These are phyloP conservation scores for Bursaphelenchus mucronatus DNA, from an alignment of 1,140 invertebrate genomes.

Conservation along the genomic window DNA sequence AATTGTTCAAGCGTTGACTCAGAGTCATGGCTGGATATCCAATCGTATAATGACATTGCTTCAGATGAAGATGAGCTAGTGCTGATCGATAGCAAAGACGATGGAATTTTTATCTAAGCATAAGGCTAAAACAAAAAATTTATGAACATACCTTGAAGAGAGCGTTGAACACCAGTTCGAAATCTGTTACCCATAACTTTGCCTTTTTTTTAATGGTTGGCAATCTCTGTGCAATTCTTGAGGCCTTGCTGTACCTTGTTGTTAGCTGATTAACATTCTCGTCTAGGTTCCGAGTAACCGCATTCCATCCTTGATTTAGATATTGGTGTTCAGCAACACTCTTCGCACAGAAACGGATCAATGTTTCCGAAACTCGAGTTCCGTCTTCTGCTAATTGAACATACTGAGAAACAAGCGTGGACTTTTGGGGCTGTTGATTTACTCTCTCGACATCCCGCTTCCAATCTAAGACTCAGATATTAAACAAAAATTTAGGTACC, in stretches of 20 bases:
- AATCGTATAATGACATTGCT: constrained; percentile 42
- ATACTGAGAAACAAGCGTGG: constrained; percentile 19
- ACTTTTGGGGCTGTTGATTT: constrained; percentile 9
- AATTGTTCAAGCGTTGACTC: constrained; percentile 36
- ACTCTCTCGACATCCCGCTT: constrained; percentile 26
- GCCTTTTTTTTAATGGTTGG: constrained; percentile 33
- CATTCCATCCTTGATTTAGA: constrained; percentile 39
- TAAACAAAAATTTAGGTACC: constrained; percentile 1
- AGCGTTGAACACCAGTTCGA: constrained; percentile 33
- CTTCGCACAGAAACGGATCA: constrained; percentile 37
- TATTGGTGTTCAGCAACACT: constrained; percentile 38
- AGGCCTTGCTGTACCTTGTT: constrained; percentile 24
- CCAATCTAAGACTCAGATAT: constrained; percentile 28
- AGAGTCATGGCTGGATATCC: constrained; percentile 42
- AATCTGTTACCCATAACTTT: constrained; percentile 28
- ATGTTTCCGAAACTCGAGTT: constrained; percentile 27
- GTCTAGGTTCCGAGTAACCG: constrained; percentile 35
- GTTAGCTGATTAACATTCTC: constrained; percentile 38
- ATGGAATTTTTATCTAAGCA: constrained; percentile 30
- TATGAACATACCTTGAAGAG: constrained; percentile 26
- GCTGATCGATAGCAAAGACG: constrained; percentile 23
- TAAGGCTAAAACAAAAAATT: constrained; percentile 4
- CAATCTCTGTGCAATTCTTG: constrained; percentile 26
- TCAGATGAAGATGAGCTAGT: constrained; percentile 23
- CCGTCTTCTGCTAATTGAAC: constrained; percentile 31